A percentile compares a stretch with the other conserved stretches of the same genome.
phyloP scores from a whole-genome alignment of 23 tunicate species.

The Trididemnum miniatum region DNA sequence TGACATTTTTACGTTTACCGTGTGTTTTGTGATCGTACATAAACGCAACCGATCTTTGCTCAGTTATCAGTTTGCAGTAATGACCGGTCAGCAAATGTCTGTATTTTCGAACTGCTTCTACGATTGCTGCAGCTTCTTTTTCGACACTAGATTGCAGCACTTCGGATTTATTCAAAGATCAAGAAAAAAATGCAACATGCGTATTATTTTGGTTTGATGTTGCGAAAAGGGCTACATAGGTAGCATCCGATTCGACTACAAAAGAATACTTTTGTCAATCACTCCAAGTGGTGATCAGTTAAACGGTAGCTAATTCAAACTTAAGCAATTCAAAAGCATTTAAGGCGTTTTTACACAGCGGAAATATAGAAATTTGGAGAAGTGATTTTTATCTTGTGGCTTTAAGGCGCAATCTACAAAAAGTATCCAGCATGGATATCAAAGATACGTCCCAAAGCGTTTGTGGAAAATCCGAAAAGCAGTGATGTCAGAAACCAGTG shows the following conservation, averaged over 20 bases:
- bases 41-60: too few species aligned
- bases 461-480: too few species aligned
- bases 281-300: neutral
- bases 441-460: too few species aligned
- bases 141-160: neutral
- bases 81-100: too few species aligned
- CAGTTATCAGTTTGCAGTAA: too few species aligned
- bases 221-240: neutral
- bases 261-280: neutral
- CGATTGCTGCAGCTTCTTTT: neutral
- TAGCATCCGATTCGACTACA: neutral
- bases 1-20: too few species aligned
- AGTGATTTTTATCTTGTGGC: too few species aligned
- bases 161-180: neutral
- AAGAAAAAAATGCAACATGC: neutral
- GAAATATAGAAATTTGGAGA: too few species aligned
- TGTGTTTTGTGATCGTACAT: too few species aligned
- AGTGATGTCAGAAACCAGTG: too few species aligned
- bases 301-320: neutral
- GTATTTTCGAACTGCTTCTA: neutral
- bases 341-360: neutral
- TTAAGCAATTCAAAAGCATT: neutral
- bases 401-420: too few species aligned
- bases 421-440: too few species aligned
- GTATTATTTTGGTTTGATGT: neutral